Percentiles rank a stretch among this genome's conserved stretches.
phyloP scores from a whole-genome alignment of 2,113 vertebrate species.

The Sinocyclocheilus grahami region DNA sequence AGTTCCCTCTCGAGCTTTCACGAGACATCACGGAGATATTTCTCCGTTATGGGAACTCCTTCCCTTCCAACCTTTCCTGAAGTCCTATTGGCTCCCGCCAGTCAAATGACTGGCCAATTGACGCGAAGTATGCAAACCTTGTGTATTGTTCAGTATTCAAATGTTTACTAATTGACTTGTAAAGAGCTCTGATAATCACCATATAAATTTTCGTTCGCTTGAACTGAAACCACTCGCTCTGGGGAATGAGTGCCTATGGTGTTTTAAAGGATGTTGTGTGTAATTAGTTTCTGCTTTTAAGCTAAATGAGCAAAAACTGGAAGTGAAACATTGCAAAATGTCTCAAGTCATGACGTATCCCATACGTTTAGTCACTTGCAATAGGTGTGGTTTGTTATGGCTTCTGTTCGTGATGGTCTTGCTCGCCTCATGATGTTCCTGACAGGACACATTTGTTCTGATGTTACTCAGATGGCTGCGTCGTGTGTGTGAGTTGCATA shows the following conservation, averaged over 20 bases:
- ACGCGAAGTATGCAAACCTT: too few relatives aligned
- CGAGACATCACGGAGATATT: too few relatives aligned
- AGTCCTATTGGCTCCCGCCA: too few relatives aligned
- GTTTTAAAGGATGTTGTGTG: not conserved
- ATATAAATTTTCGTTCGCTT: not conserved
- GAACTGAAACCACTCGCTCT: not conserved
- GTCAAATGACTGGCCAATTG: too few relatives aligned
- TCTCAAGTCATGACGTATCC: not conserved
- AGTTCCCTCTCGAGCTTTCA: too few relatives aligned
- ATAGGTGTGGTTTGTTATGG: not conserved
- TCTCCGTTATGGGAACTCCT: too few relatives aligned
- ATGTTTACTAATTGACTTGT: not conserved
- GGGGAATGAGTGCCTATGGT: not conserved
- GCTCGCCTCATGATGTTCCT: not conserved
- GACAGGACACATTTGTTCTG: not conserved
- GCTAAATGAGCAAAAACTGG: conserved; percentile 9
- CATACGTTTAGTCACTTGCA: not conserved
- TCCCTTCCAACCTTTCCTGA: too few relatives aligned
- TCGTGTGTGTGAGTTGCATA: conserved; percentile 35
- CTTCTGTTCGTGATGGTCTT: not conserved
- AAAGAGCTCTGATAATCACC: not conserved
- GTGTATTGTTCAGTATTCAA: not conserved
- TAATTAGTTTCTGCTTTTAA: conserved; percentile 34
- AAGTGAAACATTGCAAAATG: not conserved
- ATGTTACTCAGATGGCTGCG: conserved; percentile 16